Base-by-base conservation (phyloP, 1,140 invertebrate genomes). In the Bombus confusus region DNA sequence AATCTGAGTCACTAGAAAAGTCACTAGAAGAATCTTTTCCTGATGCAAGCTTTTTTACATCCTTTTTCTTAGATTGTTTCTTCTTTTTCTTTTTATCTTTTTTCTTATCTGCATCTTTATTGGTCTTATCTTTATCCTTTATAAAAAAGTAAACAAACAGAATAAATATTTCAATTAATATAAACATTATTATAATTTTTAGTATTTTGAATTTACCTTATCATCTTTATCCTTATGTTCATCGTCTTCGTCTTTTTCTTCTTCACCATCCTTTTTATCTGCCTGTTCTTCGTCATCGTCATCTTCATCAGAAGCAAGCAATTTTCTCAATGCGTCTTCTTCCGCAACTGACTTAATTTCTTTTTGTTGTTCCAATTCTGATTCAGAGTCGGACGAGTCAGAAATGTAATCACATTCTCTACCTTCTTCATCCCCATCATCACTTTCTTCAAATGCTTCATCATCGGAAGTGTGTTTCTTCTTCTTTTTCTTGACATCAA, bases 391-490 rank as follows among this genome's bases (percentile, higher is more conserved):
- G 31, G 97, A 98, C 9, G 97, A 98, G 91, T 98, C 97, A 4
- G 97, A 98, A 90, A 98, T 98, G 90, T 98, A 98, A 94, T 98
- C 98, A 82, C 96, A 96, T 95, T 99, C 98, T 86, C 98, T 95
- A 2, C 98, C 98, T 96, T 99, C 99, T 92, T 98, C 98, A 94
- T 99, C 98, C 0, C 98, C 98, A 94, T 99, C 98, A 95, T 99
- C 98, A 92, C 98, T 99, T 94, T 99, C 99, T 94, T 99, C 98
- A 78, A 98, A 96, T 0, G 98, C 98, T 92, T 99, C 98, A 90
- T 98, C 97, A 91, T 99, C 97, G 0, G 98, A 97, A 86, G 96
- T 96, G 84, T 97, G 96, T 80, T 97, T 96, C 80, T 97, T 97
- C 91, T 97, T 98, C 73, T 96, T 96, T 78, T 94, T 93, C n/a